These are phyloP conservation scores for Podocnemis expansa DNA, from an alignment of 2,113 vertebrate species.

Conservation along the genomic window DNA sequence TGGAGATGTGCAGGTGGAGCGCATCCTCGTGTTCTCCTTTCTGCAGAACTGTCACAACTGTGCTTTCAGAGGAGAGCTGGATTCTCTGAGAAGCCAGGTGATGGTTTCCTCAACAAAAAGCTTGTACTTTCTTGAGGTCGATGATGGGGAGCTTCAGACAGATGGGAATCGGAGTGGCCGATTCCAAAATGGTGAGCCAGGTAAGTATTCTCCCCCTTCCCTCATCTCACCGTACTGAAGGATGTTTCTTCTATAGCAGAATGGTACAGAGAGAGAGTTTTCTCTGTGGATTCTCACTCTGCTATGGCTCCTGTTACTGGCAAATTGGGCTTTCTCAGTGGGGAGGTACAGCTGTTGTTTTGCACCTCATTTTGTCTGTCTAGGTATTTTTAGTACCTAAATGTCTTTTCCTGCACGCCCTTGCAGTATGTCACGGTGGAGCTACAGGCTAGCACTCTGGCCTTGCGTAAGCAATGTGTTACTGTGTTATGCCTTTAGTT, in stretches of 20 bases:
- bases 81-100: neutral
- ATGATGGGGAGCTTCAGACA: conserved; percentile 67
- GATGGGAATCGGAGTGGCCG: conserved; percentile 69
- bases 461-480: neutral
- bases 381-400: neutral
- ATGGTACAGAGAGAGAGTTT: neutral
- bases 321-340: neutral
- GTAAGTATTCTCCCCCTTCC: conserved; percentile 24
- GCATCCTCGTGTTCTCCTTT: conserved; percentile 67
- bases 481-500: rapidly evolving
- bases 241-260: neutral
- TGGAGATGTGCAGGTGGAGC: conserved; percentile 5
- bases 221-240: rapidly evolving
- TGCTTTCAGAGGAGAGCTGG: conserved; percentile 58
- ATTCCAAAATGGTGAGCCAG: neutral
- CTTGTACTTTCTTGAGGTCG: rapidly evolving
- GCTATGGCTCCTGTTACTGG: neutral
- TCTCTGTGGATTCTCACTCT: neutral
- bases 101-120: rapidly evolving
- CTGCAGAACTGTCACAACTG: conserved; percentile 52
- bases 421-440: neutral
- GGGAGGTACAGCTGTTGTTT: neutral
- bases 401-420: neutral
- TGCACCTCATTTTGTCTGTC: neutral
- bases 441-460: neutral